Conservation (phyloP, 2,113 vertebrate species). For the Trinectes maculatus region DNA sequence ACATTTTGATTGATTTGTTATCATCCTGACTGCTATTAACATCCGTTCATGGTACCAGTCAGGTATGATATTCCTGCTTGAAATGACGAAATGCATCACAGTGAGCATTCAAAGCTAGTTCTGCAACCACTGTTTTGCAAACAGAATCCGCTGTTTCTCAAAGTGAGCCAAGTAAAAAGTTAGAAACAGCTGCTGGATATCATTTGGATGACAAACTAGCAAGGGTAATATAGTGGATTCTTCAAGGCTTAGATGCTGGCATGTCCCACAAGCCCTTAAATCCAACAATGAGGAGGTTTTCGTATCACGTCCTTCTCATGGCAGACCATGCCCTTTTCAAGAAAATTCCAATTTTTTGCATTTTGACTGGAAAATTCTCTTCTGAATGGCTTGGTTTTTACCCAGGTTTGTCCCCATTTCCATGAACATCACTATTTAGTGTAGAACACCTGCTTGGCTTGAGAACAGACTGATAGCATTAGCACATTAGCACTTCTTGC, state of each 20-base stretch:
- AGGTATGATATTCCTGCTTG: constrained; percentile 6
- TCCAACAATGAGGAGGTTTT: background rate
- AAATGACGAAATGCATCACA: constrained; percentile 16
- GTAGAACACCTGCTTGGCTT: constrained; percentile 48
- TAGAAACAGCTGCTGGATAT: background rate
- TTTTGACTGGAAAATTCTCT: constrained; percentile 28
- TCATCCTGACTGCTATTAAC: background rate
- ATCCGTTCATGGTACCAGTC: background rate
- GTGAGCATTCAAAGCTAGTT: background rate
- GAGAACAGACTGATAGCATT: constrained; percentile 42
- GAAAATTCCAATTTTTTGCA: constrained; percentile 1
- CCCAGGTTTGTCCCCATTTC: background rate
- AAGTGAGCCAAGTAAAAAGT: constrained; percentile 1
- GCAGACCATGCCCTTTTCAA: constrained; percentile 6
- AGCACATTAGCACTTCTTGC: no score
- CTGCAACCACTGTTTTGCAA: background rate
- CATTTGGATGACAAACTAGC: background rate
- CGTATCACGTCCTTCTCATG: background rate
- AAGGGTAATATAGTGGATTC: background rate
- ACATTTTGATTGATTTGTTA: constrained; percentile 9
- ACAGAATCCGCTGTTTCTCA: background rate
- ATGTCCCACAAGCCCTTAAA: constrained; percentile 14
- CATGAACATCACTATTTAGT: constrained; percentile 20
- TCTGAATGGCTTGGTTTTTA: constrained; percentile 19
- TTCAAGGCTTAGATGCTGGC: background rate